These are phyloP conservation scores for Athene cunicularia DNA, from an alignment of 2,113 vertebrate species.

Conservation along the genomic window DNA sequence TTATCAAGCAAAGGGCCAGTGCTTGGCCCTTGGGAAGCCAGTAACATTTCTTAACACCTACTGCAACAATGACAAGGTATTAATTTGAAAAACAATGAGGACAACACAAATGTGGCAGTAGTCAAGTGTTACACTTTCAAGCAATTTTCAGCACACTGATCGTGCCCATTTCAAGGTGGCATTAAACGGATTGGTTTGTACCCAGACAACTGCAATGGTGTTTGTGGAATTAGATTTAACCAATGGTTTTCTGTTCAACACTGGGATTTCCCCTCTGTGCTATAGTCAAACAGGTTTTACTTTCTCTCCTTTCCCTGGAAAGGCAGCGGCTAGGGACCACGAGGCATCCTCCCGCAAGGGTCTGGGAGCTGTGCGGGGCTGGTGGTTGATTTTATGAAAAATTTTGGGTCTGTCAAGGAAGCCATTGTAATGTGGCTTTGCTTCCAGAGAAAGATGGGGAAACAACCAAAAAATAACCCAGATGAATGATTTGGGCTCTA, in stretches of 20 bases:
- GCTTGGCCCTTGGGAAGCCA: constrained; percentile 80
- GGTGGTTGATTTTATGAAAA: background rate
- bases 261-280: background rate
- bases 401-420: background rate
- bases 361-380: background rate
- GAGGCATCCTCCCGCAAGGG: background rate
- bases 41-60: constrained; percentile 84
- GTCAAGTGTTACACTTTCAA: constrained; percentile 84
- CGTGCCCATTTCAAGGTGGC: constrained; percentile 60
- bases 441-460: background rate
- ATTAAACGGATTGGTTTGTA: constrained; percentile 66
- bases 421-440: accelerated
- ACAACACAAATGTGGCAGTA: constrained; percentile 83
- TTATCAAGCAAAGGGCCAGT: constrained; percentile 87
- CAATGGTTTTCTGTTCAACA: background rate
- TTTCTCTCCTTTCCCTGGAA: background rate
- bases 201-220: background rate
- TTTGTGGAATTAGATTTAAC: constrained; percentile 34
- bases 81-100: constrained; percentile 91
- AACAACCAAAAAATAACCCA: background rate
- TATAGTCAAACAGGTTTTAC: background rate
- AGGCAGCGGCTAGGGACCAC: accelerated
- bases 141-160: constrained; percentile 76
- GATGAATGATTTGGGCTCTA: background rate
- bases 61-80: constrained; percentile 90